Evolutionary conservation across 2,888 invertebrate species (phyloP), one percentile per base, ranked within the genome.

Genomic region (Carabus problematicus): DNA sequence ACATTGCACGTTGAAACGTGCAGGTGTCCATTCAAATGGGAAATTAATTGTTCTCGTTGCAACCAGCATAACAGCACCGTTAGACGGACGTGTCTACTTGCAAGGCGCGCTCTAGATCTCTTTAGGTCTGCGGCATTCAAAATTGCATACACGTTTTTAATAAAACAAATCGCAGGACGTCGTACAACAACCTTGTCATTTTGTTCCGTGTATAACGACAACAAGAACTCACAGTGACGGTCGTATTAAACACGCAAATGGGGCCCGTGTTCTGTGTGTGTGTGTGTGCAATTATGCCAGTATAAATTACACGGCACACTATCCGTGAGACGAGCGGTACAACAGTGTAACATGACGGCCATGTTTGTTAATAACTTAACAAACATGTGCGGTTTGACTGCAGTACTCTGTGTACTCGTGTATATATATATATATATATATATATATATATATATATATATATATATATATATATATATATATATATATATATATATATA

Each of bases 121-220:
- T 8, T 45, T 7, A 1, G 19, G 12, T 18, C 45, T 19, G 29
- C 16, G 8, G 8, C 47, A 16, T 19, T 64, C 56, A 56, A 64
- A 64, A 64, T 54, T 64, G 19, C 56, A 12, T 4, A 45, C 64
- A 56, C 64, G 64, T 64, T 64, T 58, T 64, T 64, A 64, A 64
- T 64, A 64, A 64, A 56, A n/a, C 45, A 56, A 45, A 64, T 64
- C 45, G 40, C 14, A 29, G 29, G 43, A 55, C 55, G 40, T 47
- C 47, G 39, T 49, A 61, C 49, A 45, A 45, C 45, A 45, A 45
- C n/a, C n/a, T 12, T n/a, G 3, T n/a, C 11, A 11, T n/a, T 45
- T 45, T n/a, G n/a, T n/a, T 45, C 11, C 45, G 45, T 45, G 12
- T 12, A 45, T 45, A 45, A 12, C 29, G 29, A 29, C 29, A 29